Percentiles rank a stretch among this genome's conserved stretches.
Evolutionary conservation across 2,888 invertebrate genomes (phyloP).

Genomic region (Pammene aurita): DNA sequence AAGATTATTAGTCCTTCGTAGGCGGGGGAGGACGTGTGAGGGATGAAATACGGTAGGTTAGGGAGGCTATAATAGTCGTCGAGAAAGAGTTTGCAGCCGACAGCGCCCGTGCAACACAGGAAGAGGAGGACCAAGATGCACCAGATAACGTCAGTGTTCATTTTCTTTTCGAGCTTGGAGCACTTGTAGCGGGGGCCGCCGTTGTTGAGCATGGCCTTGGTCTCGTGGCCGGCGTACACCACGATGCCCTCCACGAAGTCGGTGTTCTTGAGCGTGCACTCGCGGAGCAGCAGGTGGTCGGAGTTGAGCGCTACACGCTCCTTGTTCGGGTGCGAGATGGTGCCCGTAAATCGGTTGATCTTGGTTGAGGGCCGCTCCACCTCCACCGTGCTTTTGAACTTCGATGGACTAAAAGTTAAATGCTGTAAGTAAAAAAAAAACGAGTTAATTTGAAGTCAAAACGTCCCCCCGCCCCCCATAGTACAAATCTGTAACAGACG

Average conservation of each 20-base stretch:
- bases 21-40: constrained; percentile 83
- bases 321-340: constrained; percentile 91
- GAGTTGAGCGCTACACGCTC: constrained; percentile 91
- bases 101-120: constrained; percentile 94
- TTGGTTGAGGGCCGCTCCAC: constrained; percentile 98
- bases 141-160: constrained; percentile 98
- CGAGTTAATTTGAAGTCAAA: too few species aligned
- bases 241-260: constrained; percentile 98
- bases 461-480: too few species aligned
- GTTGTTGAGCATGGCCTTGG: constrained; percentile 98
- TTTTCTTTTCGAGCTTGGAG: constrained; percentile 94
- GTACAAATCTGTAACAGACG: too few species aligned
- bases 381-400: constrained; percentile 93
- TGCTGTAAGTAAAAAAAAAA: constrained; percentile 79
- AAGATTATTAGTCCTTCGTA: constrained; percentile 93
- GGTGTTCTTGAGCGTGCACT: constrained; percentile 97
- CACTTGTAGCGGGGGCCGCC: constrained; percentile 97
- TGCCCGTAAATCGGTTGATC: constrained; percentile 97
- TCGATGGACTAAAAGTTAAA: constrained; percentile 88
- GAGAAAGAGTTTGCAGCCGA: constrained; percentile 95
- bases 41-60: constrained; percentile 86
- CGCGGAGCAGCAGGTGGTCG: constrained; percentile 95
- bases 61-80: constrained; percentile 76
- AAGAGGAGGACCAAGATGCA: constrained; percentile 95
- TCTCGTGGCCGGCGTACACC: constrained; percentile 98